These are phyloP conservation scores for Scartelaos histophorus DNA, from an alignment of 2,113 vertebrate species.

Conservation along the genomic window DNA sequence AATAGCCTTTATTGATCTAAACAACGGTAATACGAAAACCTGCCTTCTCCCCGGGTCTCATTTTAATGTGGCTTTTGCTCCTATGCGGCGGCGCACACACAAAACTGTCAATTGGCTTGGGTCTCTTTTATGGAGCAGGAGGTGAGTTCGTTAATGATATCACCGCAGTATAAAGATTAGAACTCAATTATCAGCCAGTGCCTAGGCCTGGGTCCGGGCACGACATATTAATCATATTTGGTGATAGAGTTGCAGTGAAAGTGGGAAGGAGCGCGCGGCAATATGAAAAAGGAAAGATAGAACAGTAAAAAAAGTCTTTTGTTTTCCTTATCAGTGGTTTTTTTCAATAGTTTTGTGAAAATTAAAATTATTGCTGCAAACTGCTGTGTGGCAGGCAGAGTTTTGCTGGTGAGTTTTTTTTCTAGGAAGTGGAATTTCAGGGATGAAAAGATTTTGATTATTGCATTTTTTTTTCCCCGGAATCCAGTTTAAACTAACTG, in stretches of 20 bases:
- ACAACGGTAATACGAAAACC: slow-evolving; percentile 53
- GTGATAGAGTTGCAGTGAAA: slow-evolving; percentile 53
- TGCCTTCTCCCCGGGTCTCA: slow-evolving; percentile 56
- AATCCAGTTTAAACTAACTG: slow-evolving; percentile 57
- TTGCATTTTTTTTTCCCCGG: slow-evolving; percentile 37
- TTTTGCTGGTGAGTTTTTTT: not conserved
- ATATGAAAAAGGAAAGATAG: slow-evolving; percentile 24
- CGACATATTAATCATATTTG: slow-evolving; percentile 62
- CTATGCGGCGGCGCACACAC: slow-evolving; percentile 26
- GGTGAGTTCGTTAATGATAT: slow-evolving; percentile 64
- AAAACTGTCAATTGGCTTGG: slow-evolving; percentile 54
- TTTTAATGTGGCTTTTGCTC: slow-evolving; percentile 65
- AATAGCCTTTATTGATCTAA: slow-evolving; percentile 64
- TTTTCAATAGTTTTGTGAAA: slow-evolving; percentile 14
- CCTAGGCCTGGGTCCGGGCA: slow-evolving; percentile 51
- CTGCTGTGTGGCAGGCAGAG: slow-evolving; percentile 2
- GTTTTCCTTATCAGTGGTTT: slow-evolving; percentile 11
- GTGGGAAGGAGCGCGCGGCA: slow-evolving; percentile 28
- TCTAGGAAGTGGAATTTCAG: slow-evolving; percentile 15
- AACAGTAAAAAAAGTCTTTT: slow-evolving; percentile 16
- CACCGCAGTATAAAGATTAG: slow-evolving; percentile 61
- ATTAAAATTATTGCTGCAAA: slow-evolving; percentile 24
- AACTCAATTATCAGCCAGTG: slow-evolving; percentile 65
- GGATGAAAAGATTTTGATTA: slow-evolving; percentile 68
- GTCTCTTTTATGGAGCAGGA: slow-evolving; percentile 51